These are phyloP conservation scores for Aleiodes leptofemur DNA, from an alignment of 2,888 invertebrate genomes.

Conservation along the genomic window DNA sequence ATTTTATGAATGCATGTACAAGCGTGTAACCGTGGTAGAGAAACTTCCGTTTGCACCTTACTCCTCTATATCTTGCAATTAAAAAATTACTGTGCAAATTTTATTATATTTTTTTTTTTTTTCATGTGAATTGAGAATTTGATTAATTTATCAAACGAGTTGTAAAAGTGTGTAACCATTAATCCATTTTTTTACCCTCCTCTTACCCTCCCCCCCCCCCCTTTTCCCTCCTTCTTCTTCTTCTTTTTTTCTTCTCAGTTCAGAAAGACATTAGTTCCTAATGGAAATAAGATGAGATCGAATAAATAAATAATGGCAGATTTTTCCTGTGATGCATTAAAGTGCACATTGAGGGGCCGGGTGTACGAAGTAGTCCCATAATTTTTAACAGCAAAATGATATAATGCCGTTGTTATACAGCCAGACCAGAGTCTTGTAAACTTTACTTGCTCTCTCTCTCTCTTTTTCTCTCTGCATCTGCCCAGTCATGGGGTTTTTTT, in stretches of 20 bases:
- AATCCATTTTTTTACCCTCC: background rate
- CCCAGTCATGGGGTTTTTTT: constrained; percentile 43
- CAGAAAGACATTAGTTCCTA: background rate
- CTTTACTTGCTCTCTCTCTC: constrained; percentile 58
- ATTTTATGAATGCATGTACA: constrained; percentile 63
- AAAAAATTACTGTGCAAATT: constrained; percentile 2
- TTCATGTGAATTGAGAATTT: background rate
- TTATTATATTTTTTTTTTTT: background rate
- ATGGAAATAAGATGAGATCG: constrained; percentile 16
- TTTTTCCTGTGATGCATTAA: constrained; percentile 54
- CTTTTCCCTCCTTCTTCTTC: too few species aligned
- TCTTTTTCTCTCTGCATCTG: constrained; percentile 52
- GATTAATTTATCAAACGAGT: constrained; percentile 4
- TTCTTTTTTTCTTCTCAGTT: too few species aligned
- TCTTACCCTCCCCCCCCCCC: too few species aligned
- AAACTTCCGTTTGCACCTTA: constrained; percentile 57
- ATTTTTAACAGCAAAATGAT: constrained; percentile 67
- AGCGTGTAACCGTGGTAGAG: constrained; percentile 55
- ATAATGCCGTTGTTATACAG: constrained; percentile 66
- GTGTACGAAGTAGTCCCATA: constrained; percentile 54
- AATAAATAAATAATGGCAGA: constrained; percentile 32
- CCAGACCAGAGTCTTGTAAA: constrained; percentile 65
- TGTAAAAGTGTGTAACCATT: background rate
- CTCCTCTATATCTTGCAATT: constrained; percentile 9
- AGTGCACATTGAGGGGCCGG: constrained; percentile 46